Percentiles rank a stretch among this genome's conserved stretches.
These are phyloP conservation scores for Eudemis profundana DNA, from an alignment of 2,888 invertebrate species.

Conservation along the genomic window DNA sequence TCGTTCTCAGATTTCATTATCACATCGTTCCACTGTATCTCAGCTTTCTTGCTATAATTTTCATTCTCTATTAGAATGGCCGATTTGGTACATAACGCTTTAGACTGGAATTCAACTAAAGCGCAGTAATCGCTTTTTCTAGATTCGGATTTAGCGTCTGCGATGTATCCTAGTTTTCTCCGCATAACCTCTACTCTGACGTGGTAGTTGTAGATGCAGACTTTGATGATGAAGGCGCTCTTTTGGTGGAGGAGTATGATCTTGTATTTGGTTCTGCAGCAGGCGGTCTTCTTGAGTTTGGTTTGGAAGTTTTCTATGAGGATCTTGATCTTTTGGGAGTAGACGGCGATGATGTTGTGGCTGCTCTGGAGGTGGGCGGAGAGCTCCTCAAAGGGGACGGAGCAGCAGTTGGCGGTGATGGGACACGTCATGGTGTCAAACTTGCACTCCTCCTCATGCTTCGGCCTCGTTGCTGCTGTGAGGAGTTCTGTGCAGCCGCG, in stretches of 20 bases:
- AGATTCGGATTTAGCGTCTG: constrained; percentile 70
- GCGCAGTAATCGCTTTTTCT: constrained; percentile 80
- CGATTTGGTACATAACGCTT: constrained; percentile 75
- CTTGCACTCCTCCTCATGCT: constrained; percentile 80
- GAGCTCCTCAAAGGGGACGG: constrained; percentile 76
- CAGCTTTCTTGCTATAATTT: constrained; percentile 78
- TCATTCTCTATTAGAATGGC: constrained; percentile 79
- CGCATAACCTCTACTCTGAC: constrained; percentile 80
- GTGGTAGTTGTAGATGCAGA: constrained; percentile 81
- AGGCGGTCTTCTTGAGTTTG: constrained; percentile 79
- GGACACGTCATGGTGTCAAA: constrained; percentile 79
- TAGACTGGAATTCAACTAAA: constrained; percentile 79
- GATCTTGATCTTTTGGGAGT: constrained; percentile 81
- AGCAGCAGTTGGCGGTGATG: constrained; percentile 75
- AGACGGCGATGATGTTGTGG: constrained; percentile 79
- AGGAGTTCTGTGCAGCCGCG: constrained; percentile 79
- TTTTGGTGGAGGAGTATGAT: constrained; percentile 77
- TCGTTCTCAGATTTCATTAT: constrained; percentile 77
- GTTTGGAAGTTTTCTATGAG: constrained; percentile 81
- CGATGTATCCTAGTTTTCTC: constrained; percentile 75
- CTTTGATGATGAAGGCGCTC: constrained; percentile 81
- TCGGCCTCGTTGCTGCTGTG: constrained; percentile 69
- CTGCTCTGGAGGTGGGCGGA: constrained; percentile 71
- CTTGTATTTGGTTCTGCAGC: constrained; percentile 80
- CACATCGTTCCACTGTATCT: constrained; percentile 79